Base-by-base conservation (phyloP, 2,888 invertebrate genomes). In the Dexiosoma caninum region DNA sequence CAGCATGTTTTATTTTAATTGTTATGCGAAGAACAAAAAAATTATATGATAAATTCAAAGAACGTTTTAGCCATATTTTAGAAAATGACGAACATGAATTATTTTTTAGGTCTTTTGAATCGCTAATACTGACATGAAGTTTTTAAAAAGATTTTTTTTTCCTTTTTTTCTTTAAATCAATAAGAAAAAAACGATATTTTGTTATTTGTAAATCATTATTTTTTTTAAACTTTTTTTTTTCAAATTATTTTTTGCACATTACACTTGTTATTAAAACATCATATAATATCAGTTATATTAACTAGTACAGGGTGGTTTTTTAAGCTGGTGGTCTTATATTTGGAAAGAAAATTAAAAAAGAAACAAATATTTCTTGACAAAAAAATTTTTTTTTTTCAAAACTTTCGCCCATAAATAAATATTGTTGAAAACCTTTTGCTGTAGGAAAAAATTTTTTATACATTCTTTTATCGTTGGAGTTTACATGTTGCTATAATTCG, bases 181-280 rank as follows among this genome's bases (percentile, higher is more conserved):
- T 21, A 16, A 14, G 8, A 12, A 40, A 57, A 57, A 44, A 46
- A 2, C 3, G 7, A 42, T 14, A 23, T 40, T 40, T 40, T n/a
- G 21, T 57, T 62, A 32, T 66, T 72, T 53, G 16, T 49, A 59
- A 59, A 27, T 21, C 16, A 35, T 42, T 32, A 53, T 5, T 57
- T 37, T 23, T 23, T 23, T 14, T 57, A 12, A 1, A 10, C 32
- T 19, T 42, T 59, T 44, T 62, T 59, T 51, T 77, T 53, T 53
- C 23, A 1, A 46, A 64, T 62, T 72, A 67, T 78, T 78, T 66
- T 75, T 78, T 82, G 81, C 78, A 82, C 78, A 59, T 35, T 62
- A 75, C 81, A 81, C 81, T 74, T 57, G 72, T 57, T 77, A 44
- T 62, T 57, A 14, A 35, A 42, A 67, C 27, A 51, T 40, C 16